A percentile compares a stretch with the other conserved stretches of the same genome.
These are phyloP conservation scores for Cervus canadensis DNA, from an alignment of 2,113 vertebrate species.

Conservation along the genomic window DNA sequence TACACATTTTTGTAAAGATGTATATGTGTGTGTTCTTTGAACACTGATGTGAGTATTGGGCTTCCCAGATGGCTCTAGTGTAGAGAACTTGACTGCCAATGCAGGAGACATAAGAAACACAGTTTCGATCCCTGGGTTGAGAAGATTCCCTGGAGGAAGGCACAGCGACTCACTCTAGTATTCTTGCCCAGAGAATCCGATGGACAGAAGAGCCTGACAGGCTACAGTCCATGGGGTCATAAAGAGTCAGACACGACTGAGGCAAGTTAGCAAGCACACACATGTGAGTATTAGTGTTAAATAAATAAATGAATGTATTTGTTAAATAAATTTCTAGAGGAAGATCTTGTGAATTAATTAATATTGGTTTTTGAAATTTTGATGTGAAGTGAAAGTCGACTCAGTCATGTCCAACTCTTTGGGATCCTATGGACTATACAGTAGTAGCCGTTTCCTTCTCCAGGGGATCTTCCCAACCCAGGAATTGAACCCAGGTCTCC, in stretches of 20 bases:
- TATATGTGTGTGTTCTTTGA: background rate
- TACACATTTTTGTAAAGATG: background rate
- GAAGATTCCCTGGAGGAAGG: background rate
- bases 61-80: background rate
- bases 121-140: background rate
- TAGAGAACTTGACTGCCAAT: background rate
- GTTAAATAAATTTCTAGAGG: background rate
- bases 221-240: background rate
- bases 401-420: background rate
- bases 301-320: background rate
- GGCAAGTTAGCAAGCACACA: background rate
- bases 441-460: background rate
- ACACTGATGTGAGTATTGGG: background rate
- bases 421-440: background rate
- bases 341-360: background rate
- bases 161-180: background rate
- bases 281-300: background rate
- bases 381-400: background rate
- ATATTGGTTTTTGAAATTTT: background rate
- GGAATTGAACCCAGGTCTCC: background rate
- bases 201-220: background rate
- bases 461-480: background rate
- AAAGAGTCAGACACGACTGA: background rate
- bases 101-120: background rate
- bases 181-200: background rate